Evolutionary conservation across 92 coral and sea anemone species (phyloP), one percentile per base, ranked within the genome.

Genomic region (Porites evermanni): DNA sequence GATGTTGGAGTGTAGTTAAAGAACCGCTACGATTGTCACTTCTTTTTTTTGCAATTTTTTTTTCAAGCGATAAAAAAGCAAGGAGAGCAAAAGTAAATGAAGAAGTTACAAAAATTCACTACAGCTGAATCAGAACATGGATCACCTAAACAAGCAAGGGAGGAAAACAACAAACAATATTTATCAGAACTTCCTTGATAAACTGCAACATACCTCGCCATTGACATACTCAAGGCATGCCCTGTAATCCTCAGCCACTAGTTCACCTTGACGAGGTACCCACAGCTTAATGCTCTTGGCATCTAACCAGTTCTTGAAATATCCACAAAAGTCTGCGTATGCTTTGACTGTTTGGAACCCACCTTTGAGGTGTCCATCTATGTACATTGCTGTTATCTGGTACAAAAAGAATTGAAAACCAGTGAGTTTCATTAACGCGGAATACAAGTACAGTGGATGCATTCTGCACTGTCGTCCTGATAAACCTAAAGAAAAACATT

Each of bases 281-380:
- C 96, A 95, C 44, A 97, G 86, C 79, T 97, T 97, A 73, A 95
- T 92, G 81, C 99, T 97, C 74, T 95, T 97, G 17, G 96, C 98
- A 90, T 97, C 99, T 59, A 97, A 84, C 99, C 99, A 97, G 84
- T 92, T 97, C 81, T 97, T 97, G 88, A 97, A 97, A 81, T 95
- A 93, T 26, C 99, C 99, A 93, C 99, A 97, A 74, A 97, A 97
- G 67, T 95, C 99, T 12, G 99, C 99, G 90, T 97, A 97, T 67
- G 99, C 99, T 83, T 97, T 95, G 44, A 97, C 99, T 17, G 99
- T 97, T 86, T 93, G 95, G 66, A 97, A 97, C 67, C 99, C 98
- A 18, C 99, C 99, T 89, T 95, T 97, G 53, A 97, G 87, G 63
- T 91, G 95, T 3, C 99, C 99, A 77, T 97, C 99, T 32, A 97